Conservation (phyloP, 2,888 invertebrate genomes). For the Bellardia pandia region DNA sequence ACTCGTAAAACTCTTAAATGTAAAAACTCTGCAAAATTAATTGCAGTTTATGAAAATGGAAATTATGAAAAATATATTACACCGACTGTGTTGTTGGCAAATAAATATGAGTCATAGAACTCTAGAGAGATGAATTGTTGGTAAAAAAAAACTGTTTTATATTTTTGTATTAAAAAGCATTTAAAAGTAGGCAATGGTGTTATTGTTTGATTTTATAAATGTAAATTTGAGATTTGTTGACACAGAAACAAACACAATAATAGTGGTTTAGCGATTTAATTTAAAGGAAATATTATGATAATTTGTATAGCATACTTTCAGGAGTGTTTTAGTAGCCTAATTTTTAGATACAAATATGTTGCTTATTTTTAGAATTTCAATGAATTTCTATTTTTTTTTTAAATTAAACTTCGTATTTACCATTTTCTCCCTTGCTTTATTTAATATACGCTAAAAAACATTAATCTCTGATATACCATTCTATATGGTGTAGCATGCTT, state of each 20-base stretch:
- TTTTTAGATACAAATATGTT: not conserved
- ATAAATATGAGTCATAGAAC: constrained; percentile 56
- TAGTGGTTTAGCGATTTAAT: not conserved
- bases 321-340: not conserved
- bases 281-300: not conserved
- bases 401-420: too few relatives aligned
- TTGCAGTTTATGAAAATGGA: constrained; percentile 68
- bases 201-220: not conserved
- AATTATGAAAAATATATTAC: constrained; percentile 54
- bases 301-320: constrained; percentile 13
- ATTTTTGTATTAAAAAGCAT: not conserved
- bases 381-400: not conserved
- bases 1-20: not conserved
- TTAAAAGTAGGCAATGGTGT: constrained; percentile 42
- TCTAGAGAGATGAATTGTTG: constrained; percentile 17
- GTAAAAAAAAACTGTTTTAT: not conserved
- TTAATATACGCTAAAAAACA: not conserved
- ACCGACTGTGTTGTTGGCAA: not conserved
- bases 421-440: not conserved
- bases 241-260: not conserved
- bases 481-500: not conserved
- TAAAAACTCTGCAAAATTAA: constrained; percentile 54
- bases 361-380: constrained; percentile 10
- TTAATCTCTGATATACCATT: constrained; percentile 3
- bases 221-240: constrained; percentile 11